Base-by-base conservation (phyloP, 2,113 vertebrate species). In the Lanius ludovicianus region DNA sequence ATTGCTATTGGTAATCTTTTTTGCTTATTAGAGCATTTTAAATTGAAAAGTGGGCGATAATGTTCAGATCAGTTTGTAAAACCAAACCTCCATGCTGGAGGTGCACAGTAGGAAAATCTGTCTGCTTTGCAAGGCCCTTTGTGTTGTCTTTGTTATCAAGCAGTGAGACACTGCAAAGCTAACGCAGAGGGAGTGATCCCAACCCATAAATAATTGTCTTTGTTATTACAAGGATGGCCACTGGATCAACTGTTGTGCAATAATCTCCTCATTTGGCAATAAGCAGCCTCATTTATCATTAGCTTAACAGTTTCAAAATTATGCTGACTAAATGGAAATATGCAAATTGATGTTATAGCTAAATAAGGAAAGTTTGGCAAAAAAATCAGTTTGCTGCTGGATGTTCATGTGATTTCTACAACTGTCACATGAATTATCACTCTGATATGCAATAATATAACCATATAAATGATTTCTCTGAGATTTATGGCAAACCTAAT, bases 401-500 rank as follows among this genome's bases (percentile, higher is more conserved):
- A 81, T 59, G 59, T 71, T 82, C 62, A 7, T 86, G 78, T 69
- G 86, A 95, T 90, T 91, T 89, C 79, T 94, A 23, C 56, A 65
- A 84, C 55, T 94, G 81, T 71, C 90, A 91, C 76, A 85, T 60
- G 79, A 94, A 79, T 91, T 93, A 91, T 77, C 82, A 76, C 57
- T 60, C 68, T 65, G 82, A 62, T 85, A 71, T 41, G 67, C 77
- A 78, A 68, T 63, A 82, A 87, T 90, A 81, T 68, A 85, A 86
- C 53, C 82, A 50, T 68, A 92, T 70, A 96, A 96, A 95, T 86
- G 87, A 96, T 77, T 81, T 93, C 33, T 14, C 69, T 35, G 68
- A 89, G 94, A 96, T 96, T 95, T 94, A 93, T 96, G 76, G 60
- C 67, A 90, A 94, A 93, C 50, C 60, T 90, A 93, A 95, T 93